These are phyloP conservation scores for Apamea epomidion DNA, from an alignment of 2,888 invertebrate genomes.

Conservation along the genomic window DNA sequence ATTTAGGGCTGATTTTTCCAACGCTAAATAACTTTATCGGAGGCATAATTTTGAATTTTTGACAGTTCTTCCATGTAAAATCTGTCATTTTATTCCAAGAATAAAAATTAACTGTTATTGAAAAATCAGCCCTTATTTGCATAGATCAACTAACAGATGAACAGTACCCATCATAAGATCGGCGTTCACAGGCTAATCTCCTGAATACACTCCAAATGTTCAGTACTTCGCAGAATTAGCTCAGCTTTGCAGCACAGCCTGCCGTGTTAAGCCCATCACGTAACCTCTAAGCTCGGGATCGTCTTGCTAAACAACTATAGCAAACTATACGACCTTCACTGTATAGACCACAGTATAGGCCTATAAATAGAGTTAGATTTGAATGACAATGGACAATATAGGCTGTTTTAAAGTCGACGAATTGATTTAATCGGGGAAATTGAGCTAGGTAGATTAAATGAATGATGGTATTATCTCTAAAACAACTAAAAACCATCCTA, in stretches of 20 bases:
- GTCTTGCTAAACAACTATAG: conserved; percentile 27
- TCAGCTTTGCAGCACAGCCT: conserved; percentile 45
- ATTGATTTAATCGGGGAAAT: background rate
- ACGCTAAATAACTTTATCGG: too few relatives aligned
- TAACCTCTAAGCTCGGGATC: conserved; percentile 54
- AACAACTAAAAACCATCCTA: background rate
- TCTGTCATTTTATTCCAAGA: too few relatives aligned
- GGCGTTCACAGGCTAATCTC: conserved; percentile 37
- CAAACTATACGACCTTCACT: conserved; percentile 1
- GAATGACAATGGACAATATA: background rate
- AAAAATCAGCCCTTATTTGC: background rate
- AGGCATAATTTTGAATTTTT: too few relatives aligned
- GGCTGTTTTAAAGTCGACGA: background rate
- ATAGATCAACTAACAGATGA: background rate
- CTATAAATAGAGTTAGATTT: conserved; percentile 20
- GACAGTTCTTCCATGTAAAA: too few relatives aligned
- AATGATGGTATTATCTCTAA: background rate
- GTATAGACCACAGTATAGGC: background rate
- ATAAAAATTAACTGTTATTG: too few relatives aligned
- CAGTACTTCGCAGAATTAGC: conserved; percentile 50
- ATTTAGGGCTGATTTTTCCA: background rate
- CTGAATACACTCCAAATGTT: conserved; percentile 38
- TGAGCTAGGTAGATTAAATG: too few relatives aligned
- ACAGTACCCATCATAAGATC: conserved; percentile 3
- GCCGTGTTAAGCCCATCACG: conserved; percentile 54